phyloP scores from a whole-genome alignment of 2,113 vertebrate genomes.

The Eidolon helvum region DNA sequence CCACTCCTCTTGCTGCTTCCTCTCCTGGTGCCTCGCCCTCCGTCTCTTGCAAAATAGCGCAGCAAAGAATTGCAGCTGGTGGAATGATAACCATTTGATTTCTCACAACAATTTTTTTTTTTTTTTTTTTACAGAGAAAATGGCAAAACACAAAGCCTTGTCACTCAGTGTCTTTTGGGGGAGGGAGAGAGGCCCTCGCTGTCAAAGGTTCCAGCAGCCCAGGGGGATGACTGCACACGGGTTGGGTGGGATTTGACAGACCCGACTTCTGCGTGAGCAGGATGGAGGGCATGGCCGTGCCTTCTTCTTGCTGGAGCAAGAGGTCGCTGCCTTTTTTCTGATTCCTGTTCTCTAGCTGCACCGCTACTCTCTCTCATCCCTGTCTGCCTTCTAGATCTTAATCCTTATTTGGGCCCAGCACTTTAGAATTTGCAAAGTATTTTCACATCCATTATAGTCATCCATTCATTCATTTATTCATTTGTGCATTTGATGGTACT shows the following conservation, averaged over 20 bases:
- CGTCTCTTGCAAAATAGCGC: background rate
- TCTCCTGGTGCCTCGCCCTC: background rate
- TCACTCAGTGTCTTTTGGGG: background rate
- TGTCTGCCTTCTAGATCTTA: slow-evolving; percentile 11
- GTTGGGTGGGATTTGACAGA: rapidly evolving
- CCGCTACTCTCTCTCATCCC: background rate
- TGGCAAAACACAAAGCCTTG: slow-evolving; percentile 7
- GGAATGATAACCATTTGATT: slow-evolving; percentile 44
- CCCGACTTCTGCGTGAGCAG: background rate
- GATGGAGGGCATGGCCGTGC: rapidly evolving
- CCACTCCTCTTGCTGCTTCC: too few species aligned
- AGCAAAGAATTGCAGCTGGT: background rate
- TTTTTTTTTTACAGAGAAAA: background rate
- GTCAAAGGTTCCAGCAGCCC: background rate
- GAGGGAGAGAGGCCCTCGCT: background rate
- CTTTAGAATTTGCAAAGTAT: background rate
- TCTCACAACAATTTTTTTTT: background rate
- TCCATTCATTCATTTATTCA: background rate
- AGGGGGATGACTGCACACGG: rapidly evolving
- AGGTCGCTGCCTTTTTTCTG: rapidly evolving
- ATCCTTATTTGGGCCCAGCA: background rate
- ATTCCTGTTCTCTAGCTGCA: background rate
- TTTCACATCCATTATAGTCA: background rate
- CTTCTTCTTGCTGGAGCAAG: background rate
- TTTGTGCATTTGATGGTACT: background rate